Conservation (phyloP, 2,888 invertebrate genomes). For the Caenorhabditis sulstoni region DNA sequence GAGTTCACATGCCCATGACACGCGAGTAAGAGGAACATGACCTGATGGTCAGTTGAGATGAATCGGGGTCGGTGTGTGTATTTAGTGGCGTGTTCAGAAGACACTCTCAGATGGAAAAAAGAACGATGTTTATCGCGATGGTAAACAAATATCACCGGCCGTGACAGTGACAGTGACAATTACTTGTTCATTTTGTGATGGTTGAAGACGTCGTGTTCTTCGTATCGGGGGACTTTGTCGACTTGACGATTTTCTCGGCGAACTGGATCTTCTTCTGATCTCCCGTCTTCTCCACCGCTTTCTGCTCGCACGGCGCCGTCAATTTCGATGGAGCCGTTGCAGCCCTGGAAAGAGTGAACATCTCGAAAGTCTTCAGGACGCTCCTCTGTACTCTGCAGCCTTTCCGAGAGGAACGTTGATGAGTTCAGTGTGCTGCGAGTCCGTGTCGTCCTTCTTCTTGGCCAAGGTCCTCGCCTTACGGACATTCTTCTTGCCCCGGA, state of each 20-base stretch:
- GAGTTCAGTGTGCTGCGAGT: constrained; percentile 51
- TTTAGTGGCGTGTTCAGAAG: too few relatives aligned
- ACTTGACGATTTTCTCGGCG: constrained; percentile 37
- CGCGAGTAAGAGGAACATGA: too few relatives aligned
- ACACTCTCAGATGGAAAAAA: too few relatives aligned
- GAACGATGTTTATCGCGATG: too few relatives aligned
- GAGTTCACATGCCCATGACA: too few relatives aligned
- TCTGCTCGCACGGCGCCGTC: constrained; percentile 28
- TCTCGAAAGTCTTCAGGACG: too few relatives aligned
- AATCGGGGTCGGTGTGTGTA: too few relatives aligned
- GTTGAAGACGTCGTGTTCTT: not conserved
- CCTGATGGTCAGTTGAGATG: too few relatives aligned
- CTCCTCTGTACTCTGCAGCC: constrained; percentile 32
- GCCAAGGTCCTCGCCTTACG: constrained; percentile 8
- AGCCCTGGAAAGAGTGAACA: constrained; percentile 8
- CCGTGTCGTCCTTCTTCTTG: constrained; percentile 19
- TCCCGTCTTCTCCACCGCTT: constrained; percentile 24
- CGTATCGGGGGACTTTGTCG: constrained; percentile 15
- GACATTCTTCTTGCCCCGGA: constrained; percentile 21
- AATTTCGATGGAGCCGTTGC: constrained; percentile 17
- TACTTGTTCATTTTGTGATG: not conserved
- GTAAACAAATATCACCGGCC: too few relatives aligned
- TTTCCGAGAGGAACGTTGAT: constrained; percentile 43
- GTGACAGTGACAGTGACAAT: too few relatives aligned
- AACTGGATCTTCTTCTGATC: constrained; percentile 37